phyloP scores from a whole-genome alignment of 2,888 invertebrate genomes.

The Lasius platythorax region DNA sequence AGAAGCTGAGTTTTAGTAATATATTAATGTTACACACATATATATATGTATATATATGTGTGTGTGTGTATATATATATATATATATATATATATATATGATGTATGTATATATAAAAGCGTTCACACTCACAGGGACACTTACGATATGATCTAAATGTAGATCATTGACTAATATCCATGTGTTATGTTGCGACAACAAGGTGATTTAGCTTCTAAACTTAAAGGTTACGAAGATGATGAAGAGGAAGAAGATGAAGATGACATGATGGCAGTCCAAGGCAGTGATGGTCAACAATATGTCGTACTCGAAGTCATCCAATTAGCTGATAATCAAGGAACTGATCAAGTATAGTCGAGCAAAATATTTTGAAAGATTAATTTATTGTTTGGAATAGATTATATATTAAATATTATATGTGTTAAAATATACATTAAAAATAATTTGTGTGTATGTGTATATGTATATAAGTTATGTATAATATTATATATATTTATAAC shows the following conservation, averaged over 20 bases:
- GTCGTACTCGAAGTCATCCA: slow-evolving; percentile 97
- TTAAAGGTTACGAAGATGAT: slow-evolving; percentile 85
- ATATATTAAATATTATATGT: too few species aligned
- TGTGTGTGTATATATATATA: too few species aligned
- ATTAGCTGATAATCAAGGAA: slow-evolving; percentile 90
- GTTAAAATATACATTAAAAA: not conserved
- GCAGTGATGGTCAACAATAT: slow-evolving; percentile 93
- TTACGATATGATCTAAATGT: slow-evolving; percentile 82
- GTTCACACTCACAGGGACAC: slow-evolving; percentile 67
- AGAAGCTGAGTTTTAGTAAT: not conserved
- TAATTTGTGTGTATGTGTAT: not conserved
- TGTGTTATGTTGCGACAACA: slow-evolving; percentile 78
- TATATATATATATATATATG: not conserved
- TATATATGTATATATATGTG: not conserved
- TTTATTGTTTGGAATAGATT: not conserved
- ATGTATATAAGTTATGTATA: not conserved
- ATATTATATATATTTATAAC: slow-evolving; percentile 42
- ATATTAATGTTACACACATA: not conserved
- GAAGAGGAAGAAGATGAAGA: slow-evolving; percentile 87
- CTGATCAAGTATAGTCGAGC: slow-evolving; percentile 86
- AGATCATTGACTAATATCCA: slow-evolving; percentile 84
- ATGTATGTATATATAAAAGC: not conserved
- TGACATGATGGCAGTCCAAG: slow-evolving; percentile 90
- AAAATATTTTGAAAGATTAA: not conserved
- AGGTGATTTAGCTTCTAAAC: slow-evolving; percentile 84